phyloP scores from a whole-genome alignment of 2,113 vertebrate genomes.

The Pelvicachromis taeniatus region DNA sequence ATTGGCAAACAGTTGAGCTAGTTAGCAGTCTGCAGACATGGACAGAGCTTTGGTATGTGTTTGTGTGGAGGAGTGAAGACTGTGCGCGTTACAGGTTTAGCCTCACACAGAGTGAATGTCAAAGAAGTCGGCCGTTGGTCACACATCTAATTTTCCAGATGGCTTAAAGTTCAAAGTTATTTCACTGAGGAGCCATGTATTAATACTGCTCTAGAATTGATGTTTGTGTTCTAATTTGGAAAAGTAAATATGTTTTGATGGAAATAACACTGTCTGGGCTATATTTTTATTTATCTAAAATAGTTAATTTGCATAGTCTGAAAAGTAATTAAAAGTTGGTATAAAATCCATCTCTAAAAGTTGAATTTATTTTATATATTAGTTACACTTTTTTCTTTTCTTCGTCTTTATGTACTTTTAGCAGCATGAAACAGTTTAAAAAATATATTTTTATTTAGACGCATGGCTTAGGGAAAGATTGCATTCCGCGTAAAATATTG shows the following conservation, averaged over 20 bases:
- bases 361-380: neutral
- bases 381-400: neutral
- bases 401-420: neutral
- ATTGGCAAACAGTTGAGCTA: slow-evolving; percentile 86
- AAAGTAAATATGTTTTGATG: neutral
- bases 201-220: neutral
- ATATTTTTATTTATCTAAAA: neutral
- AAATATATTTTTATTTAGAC: neutral
- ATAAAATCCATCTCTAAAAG: neutral
- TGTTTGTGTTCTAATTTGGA: neutral
- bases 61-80: neutral
- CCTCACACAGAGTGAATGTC: neutral
- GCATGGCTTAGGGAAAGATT: neutral
- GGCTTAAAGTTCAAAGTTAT: slow-evolving; percentile 5
- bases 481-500: neutral
- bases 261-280: neutral
- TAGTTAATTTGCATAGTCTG: neutral
- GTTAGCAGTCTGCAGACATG: slow-evolving; percentile 74
- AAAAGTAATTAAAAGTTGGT: neutral
- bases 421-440: neutral
- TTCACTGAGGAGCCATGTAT: neutral
- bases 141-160: slow-evolving; percentile 1
- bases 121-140: neutral
- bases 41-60: neutral
- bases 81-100: neutral